Evolutionary conservation across 2,888 invertebrate species (phyloP).

Genomic region (Dione vanillae): DNA sequence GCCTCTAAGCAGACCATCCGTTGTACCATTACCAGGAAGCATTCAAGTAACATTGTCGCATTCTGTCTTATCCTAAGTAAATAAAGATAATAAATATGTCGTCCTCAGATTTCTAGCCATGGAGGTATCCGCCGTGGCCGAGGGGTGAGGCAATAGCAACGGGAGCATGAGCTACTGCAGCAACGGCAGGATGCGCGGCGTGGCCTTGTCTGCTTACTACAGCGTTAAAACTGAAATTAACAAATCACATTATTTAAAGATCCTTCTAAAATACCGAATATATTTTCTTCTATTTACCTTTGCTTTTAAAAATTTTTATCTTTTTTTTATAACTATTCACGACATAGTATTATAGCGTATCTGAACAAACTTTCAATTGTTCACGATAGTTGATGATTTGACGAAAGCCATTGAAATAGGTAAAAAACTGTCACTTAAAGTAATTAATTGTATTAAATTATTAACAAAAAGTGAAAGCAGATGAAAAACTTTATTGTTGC

Average conservation of each 20-base stretch:
- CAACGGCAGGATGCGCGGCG: constrained; percentile 79
- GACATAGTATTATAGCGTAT: too few relatives aligned
- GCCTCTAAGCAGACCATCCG: constrained; percentile 55
- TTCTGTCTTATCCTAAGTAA: constrained; percentile 66
- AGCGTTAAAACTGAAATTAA: constrained; percentile 81
- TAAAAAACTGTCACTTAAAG: too few relatives aligned
- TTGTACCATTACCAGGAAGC: constrained; percentile 57
- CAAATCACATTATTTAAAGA: background rate
- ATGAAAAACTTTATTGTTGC: too few relatives aligned
- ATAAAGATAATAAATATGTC: constrained; percentile 69
- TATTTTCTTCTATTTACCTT: background rate
- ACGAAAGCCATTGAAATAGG: too few relatives aligned
- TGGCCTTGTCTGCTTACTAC: constrained; percentile 84
- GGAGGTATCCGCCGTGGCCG: constrained; percentile 69
- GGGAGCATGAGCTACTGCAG: constrained; percentile 56
- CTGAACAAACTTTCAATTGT: too few relatives aligned
- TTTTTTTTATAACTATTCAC: too few relatives aligned
- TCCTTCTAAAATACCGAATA: too few relatives aligned
- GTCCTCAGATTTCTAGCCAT: constrained; percentile 61
- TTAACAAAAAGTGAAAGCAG: too few relatives aligned
- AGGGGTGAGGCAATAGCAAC: constrained; percentile 69
- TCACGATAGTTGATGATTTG: too few relatives aligned
- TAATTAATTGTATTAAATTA: too few relatives aligned
- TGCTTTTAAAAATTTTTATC: too few relatives aligned
- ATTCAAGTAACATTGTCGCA: constrained; percentile 66